These are phyloP conservation scores for Chromis chromis DNA, from an alignment of 2,797 vertebrate genomes.

Conservation along the genomic window DNA sequence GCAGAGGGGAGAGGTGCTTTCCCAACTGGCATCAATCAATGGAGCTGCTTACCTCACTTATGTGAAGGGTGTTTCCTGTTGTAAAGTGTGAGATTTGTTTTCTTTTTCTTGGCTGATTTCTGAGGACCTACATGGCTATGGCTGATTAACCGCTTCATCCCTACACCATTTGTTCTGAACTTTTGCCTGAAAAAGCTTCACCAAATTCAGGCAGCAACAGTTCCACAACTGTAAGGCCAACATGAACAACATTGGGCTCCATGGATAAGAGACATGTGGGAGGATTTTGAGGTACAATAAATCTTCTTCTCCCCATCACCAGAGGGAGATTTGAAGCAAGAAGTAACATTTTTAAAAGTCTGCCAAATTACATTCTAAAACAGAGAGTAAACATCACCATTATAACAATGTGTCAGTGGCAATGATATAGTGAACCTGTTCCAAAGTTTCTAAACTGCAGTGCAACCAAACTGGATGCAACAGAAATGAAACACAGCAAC, in stretches of 20 bases:
- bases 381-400: not conserved
- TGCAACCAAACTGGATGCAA: not conserved
- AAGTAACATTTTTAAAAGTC: not conserved
- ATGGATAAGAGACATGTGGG: not conserved
- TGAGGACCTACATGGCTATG: slow-evolving; percentile 23
- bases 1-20: slow-evolving; percentile 72
- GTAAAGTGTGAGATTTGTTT: slow-evolving; percentile 56
- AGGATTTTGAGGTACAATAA: not conserved
- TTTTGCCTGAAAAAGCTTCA: not conserved
- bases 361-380: not conserved
- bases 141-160: slow-evolving; percentile 9
- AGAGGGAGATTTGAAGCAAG: not conserved
- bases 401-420: not conserved
- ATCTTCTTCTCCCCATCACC: not conserved
- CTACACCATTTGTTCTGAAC: not conserved
- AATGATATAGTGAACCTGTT: not conserved
- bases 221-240: not conserved
- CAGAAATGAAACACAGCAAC: not conserved
- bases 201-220: not conserved
- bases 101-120: slow-evolving; percentile 39
- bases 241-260: not conserved
- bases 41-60: slow-evolving; percentile 61
- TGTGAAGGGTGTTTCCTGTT: slow-evolving; percentile 70
- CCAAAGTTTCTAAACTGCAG: not conserved
- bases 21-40: slow-evolving; percentile 65